Evolutionary conservation across 1,140 invertebrate species (phyloP), one percentile per base, ranked within the genome.

Genomic region (Diorhabda sublineata): DNA sequence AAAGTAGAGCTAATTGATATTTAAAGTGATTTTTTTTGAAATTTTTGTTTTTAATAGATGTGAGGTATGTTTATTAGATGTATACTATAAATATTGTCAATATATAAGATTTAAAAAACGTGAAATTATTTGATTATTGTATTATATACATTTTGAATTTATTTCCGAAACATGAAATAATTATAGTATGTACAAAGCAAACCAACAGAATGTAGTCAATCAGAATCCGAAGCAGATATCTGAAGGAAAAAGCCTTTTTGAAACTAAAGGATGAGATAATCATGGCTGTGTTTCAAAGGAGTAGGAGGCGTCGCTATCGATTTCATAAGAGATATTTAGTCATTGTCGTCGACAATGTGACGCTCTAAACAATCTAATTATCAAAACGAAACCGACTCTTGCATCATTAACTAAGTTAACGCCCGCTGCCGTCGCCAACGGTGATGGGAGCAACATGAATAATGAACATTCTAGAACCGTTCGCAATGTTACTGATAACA

Each of bases 321-420:
- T 57, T 26, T 64, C 26, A 57, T n/a, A 8, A 41, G 8, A 6
- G 41, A 64, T 64, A 64, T 57, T 64, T 1, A 64, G 41, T 43
- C 63, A 64, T 64, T 64, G 63, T 64, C 63, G 63, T 64, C 52
- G 26, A 42, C 63, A 64, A 43, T 44, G 44, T 64, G 45, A 47
- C 5, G 45, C 45, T 42, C 63, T 56, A 64, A 64, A 64, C 63
- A 64, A 64, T 64, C 63, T 64, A 64, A 64, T 64, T 43, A 64
- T 57, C 45, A 64, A 43, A 9, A 47, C 61, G 63, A 64, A 64
- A 64, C 41, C 52, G 42, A 6, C 47, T 52, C 58, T 45, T 57
- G 52, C 63, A 64, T 57, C 45, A 41, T 64, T 43, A 64, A 64
- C 45, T 41, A 47, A 8, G 45, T 64, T 43, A 42, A 52, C 6